Conservation (phyloP, 2,888 invertebrate species). For the Sinodicranocentrus sp. region DNA sequence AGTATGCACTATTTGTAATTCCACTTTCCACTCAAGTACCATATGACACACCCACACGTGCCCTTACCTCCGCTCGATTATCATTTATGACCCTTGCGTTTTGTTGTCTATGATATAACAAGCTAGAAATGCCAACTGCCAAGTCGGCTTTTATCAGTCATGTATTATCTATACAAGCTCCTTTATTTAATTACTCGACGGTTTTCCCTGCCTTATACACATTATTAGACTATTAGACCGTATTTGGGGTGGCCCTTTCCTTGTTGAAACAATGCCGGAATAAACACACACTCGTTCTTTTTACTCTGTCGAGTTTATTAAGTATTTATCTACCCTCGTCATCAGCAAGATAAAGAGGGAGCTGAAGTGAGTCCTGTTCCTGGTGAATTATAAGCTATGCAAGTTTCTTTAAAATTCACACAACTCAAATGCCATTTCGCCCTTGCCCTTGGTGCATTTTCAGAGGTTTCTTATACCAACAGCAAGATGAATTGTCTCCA, state of each 20-base stretch:
- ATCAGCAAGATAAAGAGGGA: slow-evolving; percentile 34
- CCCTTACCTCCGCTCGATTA: slow-evolving; percentile 31
- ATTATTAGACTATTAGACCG: slow-evolving; percentile 47
- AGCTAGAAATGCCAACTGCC: slow-evolving; percentile 10
- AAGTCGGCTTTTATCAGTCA: slow-evolving; percentile 35
- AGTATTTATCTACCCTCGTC: slow-evolving; percentile 60
- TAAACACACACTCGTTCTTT: slow-evolving; percentile 13
- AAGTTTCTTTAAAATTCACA: too few relatives aligned
- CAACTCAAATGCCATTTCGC: slow-evolving; percentile 18
- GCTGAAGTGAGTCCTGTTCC: not conserved
- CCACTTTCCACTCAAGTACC: slow-evolving; percentile 46
- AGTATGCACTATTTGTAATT: slow-evolving; percentile 31
- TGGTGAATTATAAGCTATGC: too few relatives aligned
- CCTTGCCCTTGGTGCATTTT: slow-evolving; percentile 35
- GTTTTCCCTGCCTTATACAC: slow-evolving; percentile 39
- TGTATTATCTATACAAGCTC: slow-evolving; percentile 42
- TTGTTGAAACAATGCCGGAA: slow-evolving; percentile 50
- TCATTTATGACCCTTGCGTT: slow-evolving; percentile 24
- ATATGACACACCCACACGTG: slow-evolving; percentile 63
- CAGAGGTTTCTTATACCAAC: slow-evolving; percentile 9
- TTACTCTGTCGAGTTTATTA: slow-evolving; percentile 44
- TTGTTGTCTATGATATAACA: too few relatives aligned
- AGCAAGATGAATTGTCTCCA: slow-evolving; percentile 50
- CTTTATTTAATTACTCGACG: slow-evolving; percentile 58
- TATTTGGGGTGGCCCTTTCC: slow-evolving; percentile 55